Evolutionary conservation across 2,113 vertebrate species (phyloP), one percentile per base, ranked within the genome.

Genomic region (Willisornis vidua): DNA sequence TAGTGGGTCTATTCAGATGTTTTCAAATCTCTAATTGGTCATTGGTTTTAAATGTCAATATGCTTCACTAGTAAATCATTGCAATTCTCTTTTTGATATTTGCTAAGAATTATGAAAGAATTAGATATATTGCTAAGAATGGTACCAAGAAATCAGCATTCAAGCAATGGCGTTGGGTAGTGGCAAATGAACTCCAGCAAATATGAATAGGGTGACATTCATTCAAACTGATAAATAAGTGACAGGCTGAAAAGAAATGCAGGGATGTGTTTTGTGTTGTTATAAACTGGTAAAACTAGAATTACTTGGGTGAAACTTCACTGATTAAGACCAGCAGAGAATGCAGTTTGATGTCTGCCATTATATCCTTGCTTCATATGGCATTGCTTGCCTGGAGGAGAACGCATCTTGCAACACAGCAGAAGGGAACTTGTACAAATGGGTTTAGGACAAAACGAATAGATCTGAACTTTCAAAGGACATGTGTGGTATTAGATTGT

Each of bases 31-130:
- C 82, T 96, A 79, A 96, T 96, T 96, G 91, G 91, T 93, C 93
- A 94, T 29, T 85, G 91, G 85, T 81, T 95, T 95, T 92, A 95
- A 96, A 94, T 92, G 87, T 95, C 94, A 93, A 87, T 95, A 87
- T 85, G n/a, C 74, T 90, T 86, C 85, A 55, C 75, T 84, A 72
- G 65, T 86, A 93, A 96, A 93, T 95, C 1, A 91, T 84, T 95
- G 86, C 81, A 78, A 75, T 83, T 93, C 51, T 94, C 26, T 79
- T 83, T 57, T 57, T 37, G 7, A 86, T 84, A 76, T 82, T 93
- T 78, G 49, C 16, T 45, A 88, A 93, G 72, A 93, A 43, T 86
- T 85, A 72, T 39, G 84, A 51, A 85, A 91, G 39, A 94, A 86
- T 75, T 78, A 84, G 35, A 68, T 72, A 16, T 31, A 90, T 90